Base-by-base conservation (phyloP, 2,888 invertebrate species). In the Oligia fasciuncula region DNA sequence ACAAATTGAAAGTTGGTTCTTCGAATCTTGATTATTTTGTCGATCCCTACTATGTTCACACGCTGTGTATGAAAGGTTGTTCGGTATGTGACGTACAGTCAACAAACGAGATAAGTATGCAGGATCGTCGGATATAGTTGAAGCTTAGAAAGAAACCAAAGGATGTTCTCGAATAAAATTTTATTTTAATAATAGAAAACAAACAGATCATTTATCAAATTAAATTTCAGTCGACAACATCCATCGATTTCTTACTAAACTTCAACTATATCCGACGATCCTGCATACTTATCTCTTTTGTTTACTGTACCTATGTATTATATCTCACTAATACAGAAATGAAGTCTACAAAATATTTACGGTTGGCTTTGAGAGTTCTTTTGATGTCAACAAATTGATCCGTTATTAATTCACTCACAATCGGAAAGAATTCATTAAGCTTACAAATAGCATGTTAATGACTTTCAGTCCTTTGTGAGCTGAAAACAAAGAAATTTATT, bases 401-500 rank as follows among this genome's bases (percentile, higher is more conserved):
- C 62, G 60, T 74, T 73, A 73, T 63, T 63, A 11, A 51, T 51
- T 49, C 29, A 63, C 23, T 81, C 23, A 13, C 46, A 49, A 49
- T 67, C 14, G 57, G 71, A 74, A 83, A 68, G 9, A 71, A 71
- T 70, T 68, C 57, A 63, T 23, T 49, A 57, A 65, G 46, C 65
- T n/a, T 43, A 4, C 69, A 80, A 82, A 65, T 62, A 62, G 54
- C 70, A 74, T 67, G 54, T 23, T 72, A 82, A 86, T 86, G 76
- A 86, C 66, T 65, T 60, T 14, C 51, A 23, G 69, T 81, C 73
- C 40, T 73, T 86, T 83, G 77, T 73, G 35, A 46, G 51, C 14
- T 8, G 51, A 54, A 76, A 84, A 84, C 77, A 82, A 86, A 86
- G 70, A 73, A 73, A 67, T 71, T 67, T 70, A 76, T 72, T 77